Evolutionary conservation across 1,140 invertebrate species (phyloP), one percentile per base, ranked within the genome.

Genomic region (Eupristina koningsbergeri): DNA sequence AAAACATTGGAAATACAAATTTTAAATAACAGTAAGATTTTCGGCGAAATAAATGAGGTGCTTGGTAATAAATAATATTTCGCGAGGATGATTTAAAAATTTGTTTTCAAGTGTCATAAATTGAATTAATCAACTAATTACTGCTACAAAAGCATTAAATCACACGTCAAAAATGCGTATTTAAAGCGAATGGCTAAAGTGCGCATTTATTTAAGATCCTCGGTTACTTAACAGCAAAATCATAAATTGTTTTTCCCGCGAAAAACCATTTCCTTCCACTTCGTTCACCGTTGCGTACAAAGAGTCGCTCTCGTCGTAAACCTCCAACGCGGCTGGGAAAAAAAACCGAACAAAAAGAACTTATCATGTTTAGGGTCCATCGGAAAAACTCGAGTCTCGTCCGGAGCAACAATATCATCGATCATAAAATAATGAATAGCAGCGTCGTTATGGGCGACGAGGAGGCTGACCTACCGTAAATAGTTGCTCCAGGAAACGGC

Each of bases 401-500:
- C 31, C 31, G 13, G 8, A 29, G 61, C 61, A 34, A 64, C 61
- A 64, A 64, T 64, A 34, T 64, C 61, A 64, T 64, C 61, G n/a
- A 64, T 64, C 61, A 64, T 34, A 34, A 64, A 64, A 34, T 31
- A 64, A 64, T 31, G 61, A 64, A 34, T 64, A 29, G 61, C 61
- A 77, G 45, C 13, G 17, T 50, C 75, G 26, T 61, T 11, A 19
- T 17, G 34, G 22, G 31, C 61, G 61, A 64, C 29, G 61, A 64
- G 61, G 61, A 64, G 31, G 31, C 61, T 64, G 74, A 77, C 45
- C 71, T 41, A 47, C 39, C n/a, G n/a, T 73, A 73, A n/a, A 26
- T 53, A 7, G 22, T 2, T 22, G 53, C 26, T 58, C 0, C 22
- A 26, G 34, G 26, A 63, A n/a, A 22, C 61, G 61, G n/a, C 11